Base-by-base conservation (phyloP, 2,888 invertebrate species). In the Nysson spinosus region DNA sequence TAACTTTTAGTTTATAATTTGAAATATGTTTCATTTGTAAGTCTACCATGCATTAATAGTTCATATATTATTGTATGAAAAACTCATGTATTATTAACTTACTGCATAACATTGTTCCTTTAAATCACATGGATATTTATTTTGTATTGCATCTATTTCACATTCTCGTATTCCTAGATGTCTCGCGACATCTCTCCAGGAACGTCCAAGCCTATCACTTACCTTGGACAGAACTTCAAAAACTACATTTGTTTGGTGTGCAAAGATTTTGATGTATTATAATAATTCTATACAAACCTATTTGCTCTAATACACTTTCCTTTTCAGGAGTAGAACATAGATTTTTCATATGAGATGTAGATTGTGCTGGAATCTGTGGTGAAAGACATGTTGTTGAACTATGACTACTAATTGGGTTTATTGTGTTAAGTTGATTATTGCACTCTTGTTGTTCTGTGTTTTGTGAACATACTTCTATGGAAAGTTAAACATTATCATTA, bases 121-220 rank as follows among this genome's bases (percentile, higher is more conserved):
- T 2, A 72, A 60, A 37, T 74, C 52, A 17, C 51, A 58, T 34
- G 68, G 56, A 60, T 75, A 57, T 50, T 77, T 76, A 12, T 20
- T 57, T 51, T 83, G 75, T 37, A 84, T 78, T 14, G 64, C 66
- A 44, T 84, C 81, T 14, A 87, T 83, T 47, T 82, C 66, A 30
- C 40, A 60, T 64, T 87, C 86, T 20, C 56, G 75, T 17, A 86
- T 42, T 17, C 77, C 72, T 22, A 86, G 71, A 55, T 69, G 58
- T 72, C 86, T 77, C 2, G 79, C 79, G 1, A 85, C 75, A 32
- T 85, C 80, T 64, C 74, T 75, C 86, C 86, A 86, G 26, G 72
- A 71, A 35, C 68, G 74, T 35, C 85, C 86, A 20, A 86, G 50
- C 65, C 69, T 68, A 30, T 78, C 76, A 34, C 81, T 78, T 6